These are phyloP conservation scores for Asobara japonica DNA, from an alignment of 1,140 invertebrate species.

Conservation along the genomic window DNA sequence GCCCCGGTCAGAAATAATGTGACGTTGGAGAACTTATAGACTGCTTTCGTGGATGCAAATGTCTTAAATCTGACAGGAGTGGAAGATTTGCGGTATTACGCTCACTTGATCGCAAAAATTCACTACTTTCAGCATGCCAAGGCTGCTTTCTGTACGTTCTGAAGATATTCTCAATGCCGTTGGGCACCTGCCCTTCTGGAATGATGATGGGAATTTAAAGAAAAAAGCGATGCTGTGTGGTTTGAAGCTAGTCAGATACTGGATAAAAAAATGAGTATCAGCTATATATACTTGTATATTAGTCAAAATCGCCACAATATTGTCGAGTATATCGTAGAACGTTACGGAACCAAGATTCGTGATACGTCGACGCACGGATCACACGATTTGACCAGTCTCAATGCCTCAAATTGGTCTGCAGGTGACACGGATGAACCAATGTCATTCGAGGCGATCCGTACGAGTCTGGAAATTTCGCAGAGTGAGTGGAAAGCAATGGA, in stretches of 20 bases:
- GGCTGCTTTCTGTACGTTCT: too few species aligned
- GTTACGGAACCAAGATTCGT: neutral
- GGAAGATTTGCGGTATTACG: too few species aligned
- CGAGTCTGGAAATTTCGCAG: neutral
- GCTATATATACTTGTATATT: neutral
- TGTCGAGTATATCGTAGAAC: neutral
- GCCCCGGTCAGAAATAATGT: too few species aligned
- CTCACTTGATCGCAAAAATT: too few species aligned
- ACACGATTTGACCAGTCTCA: neutral
- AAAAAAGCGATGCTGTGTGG: neutral
- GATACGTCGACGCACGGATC: neutral
- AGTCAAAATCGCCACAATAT: neutral
- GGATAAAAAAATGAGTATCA: neutral
- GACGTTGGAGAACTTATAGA: too few species aligned
- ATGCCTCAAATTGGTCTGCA: conserved; percentile 27
- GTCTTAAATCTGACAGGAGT: too few species aligned
- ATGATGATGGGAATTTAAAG: neutral
- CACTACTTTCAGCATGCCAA: too few species aligned
- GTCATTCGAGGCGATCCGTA: neutral
- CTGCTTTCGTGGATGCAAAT: too few species aligned
- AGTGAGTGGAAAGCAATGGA: neutral
- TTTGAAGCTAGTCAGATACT: neutral
- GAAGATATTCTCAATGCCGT: neutral
- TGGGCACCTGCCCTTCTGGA: neutral
- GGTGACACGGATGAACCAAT: neutral